Evolutionary conservation across 2,797 vertebrate species (phyloP), one percentile per base, ranked within the genome.

Genomic region (Gymnoscopelus braueri): DNA sequence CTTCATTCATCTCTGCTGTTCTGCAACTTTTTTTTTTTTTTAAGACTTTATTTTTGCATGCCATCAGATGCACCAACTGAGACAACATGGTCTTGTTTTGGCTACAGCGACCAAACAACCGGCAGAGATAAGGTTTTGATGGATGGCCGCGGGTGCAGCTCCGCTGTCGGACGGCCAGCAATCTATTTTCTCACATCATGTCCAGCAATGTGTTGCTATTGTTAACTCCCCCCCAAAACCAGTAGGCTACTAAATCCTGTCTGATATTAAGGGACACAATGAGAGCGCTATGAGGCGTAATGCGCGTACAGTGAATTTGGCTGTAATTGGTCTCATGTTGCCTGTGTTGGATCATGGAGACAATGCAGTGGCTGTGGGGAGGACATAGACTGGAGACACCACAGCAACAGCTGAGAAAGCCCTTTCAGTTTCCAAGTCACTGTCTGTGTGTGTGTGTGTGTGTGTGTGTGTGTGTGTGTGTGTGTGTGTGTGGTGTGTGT

Each of bases 361-460:
- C 73, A 85, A 80, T 71, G 65, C 75, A 71, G 69, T 55, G 66
- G 53, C 74, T 75, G 80, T 67, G 54, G 24, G 50, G 64, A 49
- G 23, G 62, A 13, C 55, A 66, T 44, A 66, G 63, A 47, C 63
- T 29, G 66, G 73, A 77, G 82, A 86, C 81, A 75, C 67, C 71
- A 61, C 50, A 59, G 63, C 63, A 84, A 82, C 86, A 91, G 82
- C 87, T 92, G 80, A 88, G 72, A 81, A 84, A 82, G 61, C 49
- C 83, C 77, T 87, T 80, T 88, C 77, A 57, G 74, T 88, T 87
- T 84, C 77, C 76, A 68, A 85, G 63, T 77, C 35, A 52, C 26
- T 29, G 80, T 82, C 77, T 75, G 79, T 86, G 68, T 77, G 62
- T 69, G 62, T 49, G 63, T 74, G 47, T 68, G 75, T 82, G 74